Conservation (phyloP, 1,140 invertebrate species). For the Leptinotarsa lineolata region DNA sequence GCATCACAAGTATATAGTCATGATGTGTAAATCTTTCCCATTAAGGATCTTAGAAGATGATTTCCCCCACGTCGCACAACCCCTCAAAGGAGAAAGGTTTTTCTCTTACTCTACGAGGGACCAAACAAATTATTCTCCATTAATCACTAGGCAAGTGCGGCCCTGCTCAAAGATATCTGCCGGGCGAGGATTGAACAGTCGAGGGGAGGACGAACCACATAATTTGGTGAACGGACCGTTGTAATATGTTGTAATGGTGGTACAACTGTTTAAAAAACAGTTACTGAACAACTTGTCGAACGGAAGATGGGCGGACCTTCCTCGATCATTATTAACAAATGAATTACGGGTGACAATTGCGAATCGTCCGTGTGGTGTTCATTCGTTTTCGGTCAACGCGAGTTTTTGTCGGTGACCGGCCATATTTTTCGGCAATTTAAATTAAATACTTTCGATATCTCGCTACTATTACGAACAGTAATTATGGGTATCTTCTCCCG, state of each 20-base stretch:
- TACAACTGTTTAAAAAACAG: conserved; percentile 14
- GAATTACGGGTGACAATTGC: conserved; percentile 21
- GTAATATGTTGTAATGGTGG: conserved; percentile 17
- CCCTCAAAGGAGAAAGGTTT: too few species aligned
- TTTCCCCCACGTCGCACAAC: too few species aligned
- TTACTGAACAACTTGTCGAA: conserved; percentile 16
- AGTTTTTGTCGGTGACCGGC: conserved; percentile 5
- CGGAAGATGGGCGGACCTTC: conserved; percentile 12
- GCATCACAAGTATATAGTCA: too few species aligned
- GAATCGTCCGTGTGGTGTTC: conserved; percentile 14
- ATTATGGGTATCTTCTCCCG: conserved; percentile 17
- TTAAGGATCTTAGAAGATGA: too few species aligned
- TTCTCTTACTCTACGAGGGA: too few species aligned
- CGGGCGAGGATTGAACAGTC: not conserved
- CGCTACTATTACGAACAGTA: conserved; percentile 1
- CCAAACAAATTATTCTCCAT: too few species aligned
- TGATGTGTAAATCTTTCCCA: too few species aligned
- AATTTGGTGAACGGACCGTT: conserved; percentile 11
- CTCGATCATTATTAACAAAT: conserved; percentile 11
- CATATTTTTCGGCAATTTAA: conserved; percentile 21
- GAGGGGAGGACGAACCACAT: conserved; percentile 8
- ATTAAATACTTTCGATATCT: conserved; percentile 20
- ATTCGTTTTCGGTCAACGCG: not conserved
- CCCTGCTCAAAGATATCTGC: not conserved
- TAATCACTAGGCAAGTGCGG: too few species aligned